Conservation (phyloP, 2,888 invertebrate genomes). For the Cheilosia soror region DNA sequence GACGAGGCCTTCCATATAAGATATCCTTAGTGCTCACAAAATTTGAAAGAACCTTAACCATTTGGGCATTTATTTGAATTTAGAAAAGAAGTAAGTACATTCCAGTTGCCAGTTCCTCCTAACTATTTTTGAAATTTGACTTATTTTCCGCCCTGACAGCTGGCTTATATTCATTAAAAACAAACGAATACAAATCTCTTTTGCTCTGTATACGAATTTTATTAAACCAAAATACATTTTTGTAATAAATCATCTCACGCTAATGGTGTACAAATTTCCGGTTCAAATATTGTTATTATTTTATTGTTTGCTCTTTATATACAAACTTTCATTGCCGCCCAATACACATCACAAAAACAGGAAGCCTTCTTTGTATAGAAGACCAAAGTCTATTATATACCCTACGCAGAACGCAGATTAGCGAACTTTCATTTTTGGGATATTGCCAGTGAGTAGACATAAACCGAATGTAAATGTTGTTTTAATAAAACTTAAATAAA, state of each 20-base stretch:
- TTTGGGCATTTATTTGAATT: no score
- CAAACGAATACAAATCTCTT: not conserved
- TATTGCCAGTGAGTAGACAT: conserved; percentile 46
- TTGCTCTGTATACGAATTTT: not conserved
- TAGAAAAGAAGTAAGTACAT: no score
- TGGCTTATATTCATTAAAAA: no score
- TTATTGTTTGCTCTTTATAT: not conserved
- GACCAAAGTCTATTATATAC: not conserved
- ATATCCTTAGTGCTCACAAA: no score
- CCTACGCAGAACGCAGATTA: conserved; percentile 41
- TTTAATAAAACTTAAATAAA: conserved; percentile 16
- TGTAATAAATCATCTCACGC: not conserved
- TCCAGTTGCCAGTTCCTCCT: no score
- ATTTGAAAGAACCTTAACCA: no score
- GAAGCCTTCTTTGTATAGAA: not conserved
- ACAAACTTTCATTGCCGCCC: conserved; percentile 50
- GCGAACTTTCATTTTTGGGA: conserved; percentile 43
- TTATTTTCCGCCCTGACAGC: no score
- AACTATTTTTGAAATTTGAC: no score
- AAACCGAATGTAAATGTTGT: conserved; percentile 23
- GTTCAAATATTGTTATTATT: conserved; percentile 25
- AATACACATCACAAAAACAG: not conserved
- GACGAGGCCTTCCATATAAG: no score
- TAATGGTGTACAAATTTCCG: conserved; percentile 40
- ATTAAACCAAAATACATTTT: not conserved